A percentile compares a stretch with the other conserved stretches of the same genome.
Conservation (phyloP, 2,113 vertebrate species). For the Myotis brandtii region DNA sequence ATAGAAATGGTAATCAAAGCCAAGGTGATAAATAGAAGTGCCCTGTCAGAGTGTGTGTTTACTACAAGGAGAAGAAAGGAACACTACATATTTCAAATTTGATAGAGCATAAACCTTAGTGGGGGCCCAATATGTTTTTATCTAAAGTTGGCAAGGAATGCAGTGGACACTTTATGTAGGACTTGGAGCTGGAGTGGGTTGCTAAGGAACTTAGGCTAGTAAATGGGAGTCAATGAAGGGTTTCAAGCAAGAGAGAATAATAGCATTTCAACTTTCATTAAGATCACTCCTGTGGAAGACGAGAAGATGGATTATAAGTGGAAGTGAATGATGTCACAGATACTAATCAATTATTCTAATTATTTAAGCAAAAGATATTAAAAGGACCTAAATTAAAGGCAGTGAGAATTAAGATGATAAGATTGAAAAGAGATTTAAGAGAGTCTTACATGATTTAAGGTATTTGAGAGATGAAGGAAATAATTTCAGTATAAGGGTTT, state of each 20-base stretch:
- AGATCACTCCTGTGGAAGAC: not conserved
- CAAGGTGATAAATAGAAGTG: not conserved
- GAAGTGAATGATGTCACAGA: conserved; percentile 32
- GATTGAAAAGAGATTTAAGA: not conserved
- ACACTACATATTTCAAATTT: not conserved
- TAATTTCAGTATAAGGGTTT: not conserved
- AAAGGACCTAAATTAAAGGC: not conserved
- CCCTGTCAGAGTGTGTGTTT: not conserved
- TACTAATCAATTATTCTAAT: conserved; percentile 2
- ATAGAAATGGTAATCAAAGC: not conserved
- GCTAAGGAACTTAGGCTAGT: not conserved
- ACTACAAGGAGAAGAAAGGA: not conserved
- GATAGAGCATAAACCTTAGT: not conserved
- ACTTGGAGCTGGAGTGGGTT: not conserved
- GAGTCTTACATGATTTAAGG: not conserved
- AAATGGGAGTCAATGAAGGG: not conserved
- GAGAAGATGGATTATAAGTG: not conserved
- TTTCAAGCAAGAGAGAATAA: not conserved
- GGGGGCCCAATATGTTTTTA: not conserved
- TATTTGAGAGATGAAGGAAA: not conserved
- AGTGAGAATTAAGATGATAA: conserved; percentile 2
- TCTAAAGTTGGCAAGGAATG: not conserved
- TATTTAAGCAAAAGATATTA: not conserved
- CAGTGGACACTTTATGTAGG: not conserved
- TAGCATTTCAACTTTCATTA: not conserved